Base-by-base conservation (phyloP, 2,797 vertebrate genomes). In the Molossus molossus region DNA sequence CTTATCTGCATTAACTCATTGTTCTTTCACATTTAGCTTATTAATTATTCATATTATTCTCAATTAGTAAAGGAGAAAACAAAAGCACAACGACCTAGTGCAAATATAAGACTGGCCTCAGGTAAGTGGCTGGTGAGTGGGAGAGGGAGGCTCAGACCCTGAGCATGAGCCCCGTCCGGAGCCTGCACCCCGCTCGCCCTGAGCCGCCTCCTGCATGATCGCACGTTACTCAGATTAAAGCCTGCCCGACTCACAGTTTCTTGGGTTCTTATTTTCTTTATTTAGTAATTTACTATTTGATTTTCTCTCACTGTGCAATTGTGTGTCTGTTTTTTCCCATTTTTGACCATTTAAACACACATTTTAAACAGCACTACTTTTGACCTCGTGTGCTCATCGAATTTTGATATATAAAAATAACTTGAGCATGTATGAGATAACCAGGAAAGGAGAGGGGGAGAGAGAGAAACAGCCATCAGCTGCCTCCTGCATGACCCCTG, bases 331-430 rank as follows among this genome's bases (percentile, higher is more conserved):
- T 83, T 76, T 14, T 10, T 64, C 6, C 21, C 15, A 37, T 85
- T 93, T 91, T 7, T 85, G 77, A 69, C 20, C 3, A 57, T n/a
- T 57, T 93, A 76, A 76, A 29, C 53, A 72, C 12, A n/a, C 40
- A 70, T 77, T 72, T 82, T 50, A 88, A 81, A 13, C 82, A 86
- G 55, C 50, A 70, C 8, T 64, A 25, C 27, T 88, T 60, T 94
- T 76, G 67, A 29, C 40, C 18, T 77, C 29, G 53, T 91, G 3
- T 70, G 27, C 3, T 29, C 17, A 53, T 27, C 9, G 55, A 12
- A 48, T 6, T 93, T 80, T 86, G 20, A 81, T 9, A 11, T 18
- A 76, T 65, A 60, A 81, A 80, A 76, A 88, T 27, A 72, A 18
- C 18, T 75, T 92, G 14, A 40, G 25, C 7, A 40, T 55, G 4